Conservation (phyloP, 2,113 vertebrate genomes). For the Desmodus rotundus region DNA sequence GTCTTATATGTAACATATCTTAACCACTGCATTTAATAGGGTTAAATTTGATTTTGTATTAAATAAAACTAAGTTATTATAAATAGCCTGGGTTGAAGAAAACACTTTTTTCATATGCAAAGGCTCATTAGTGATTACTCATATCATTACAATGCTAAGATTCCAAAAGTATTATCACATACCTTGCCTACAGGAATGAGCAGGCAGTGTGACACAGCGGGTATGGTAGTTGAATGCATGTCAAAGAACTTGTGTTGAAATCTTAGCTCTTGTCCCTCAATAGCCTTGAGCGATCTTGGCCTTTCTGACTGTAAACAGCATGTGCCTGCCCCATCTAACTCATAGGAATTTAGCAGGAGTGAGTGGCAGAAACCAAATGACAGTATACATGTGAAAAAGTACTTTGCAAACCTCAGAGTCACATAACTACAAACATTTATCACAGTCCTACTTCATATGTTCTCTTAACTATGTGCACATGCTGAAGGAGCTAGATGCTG, state of each 20-base stretch:
- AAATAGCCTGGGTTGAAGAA: neutral
- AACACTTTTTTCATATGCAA: neutral
- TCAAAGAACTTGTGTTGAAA: neutral
- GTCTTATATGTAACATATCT: neutral
- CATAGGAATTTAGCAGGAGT: neutral
- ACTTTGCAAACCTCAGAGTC: constrained; percentile 7
- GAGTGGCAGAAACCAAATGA: neutral
- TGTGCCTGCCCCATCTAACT: neutral
- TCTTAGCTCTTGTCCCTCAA: neutral
- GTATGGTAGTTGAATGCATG: neutral
- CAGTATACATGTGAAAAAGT: neutral
- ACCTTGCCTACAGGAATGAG: neutral
- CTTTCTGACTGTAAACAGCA: neutral
- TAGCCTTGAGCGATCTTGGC: neutral
- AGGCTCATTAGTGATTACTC: neutral
- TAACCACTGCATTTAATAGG: neutral
- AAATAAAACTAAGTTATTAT: constrained; percentile 25
- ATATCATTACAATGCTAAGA: neutral
- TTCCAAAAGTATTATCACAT: neutral
- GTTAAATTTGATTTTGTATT: neutral
- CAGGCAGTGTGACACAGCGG: neutral
- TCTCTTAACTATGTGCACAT: neutral
- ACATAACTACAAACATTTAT: neutral
- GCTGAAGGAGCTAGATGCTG: neutral
- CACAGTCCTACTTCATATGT: neutral